Conservation (phyloP, 2,888 invertebrate genomes). For the Rugalucina vietnamica region DNA sequence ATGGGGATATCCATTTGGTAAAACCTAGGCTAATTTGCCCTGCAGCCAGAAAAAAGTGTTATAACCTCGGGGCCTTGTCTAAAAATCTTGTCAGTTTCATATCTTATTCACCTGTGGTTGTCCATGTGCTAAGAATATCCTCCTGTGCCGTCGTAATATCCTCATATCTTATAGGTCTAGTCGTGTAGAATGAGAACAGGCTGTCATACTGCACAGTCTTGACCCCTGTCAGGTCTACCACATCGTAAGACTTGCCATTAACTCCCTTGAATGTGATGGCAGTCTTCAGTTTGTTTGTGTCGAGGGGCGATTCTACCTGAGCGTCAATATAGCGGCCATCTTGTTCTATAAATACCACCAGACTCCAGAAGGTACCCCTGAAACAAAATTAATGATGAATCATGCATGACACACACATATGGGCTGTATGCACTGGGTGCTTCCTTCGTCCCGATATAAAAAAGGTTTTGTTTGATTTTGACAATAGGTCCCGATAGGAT, state of each 20-base stretch:
- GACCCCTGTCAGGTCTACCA: slow-evolving; percentile 17
- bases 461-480: too few species aligned
- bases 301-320: slow-evolving; percentile 38
- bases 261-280: slow-evolving; percentile 42
- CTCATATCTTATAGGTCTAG: slow-evolving; percentile 39
- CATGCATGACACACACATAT: too few species aligned
- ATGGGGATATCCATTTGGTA: too few species aligned
- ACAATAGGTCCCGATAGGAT: too few species aligned
- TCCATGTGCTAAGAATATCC: slow-evolving; percentile 41
- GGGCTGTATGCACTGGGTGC: too few species aligned
- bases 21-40: too few species aligned
- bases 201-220: slow-evolving; percentile 45
- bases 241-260: slow-evolving; percentile 38
- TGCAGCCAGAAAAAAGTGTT: too few species aligned
- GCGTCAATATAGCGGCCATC: slow-evolving; percentile 42
- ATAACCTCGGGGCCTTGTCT: too few species aligned
- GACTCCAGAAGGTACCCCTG: slow-evolving; percentile 58
- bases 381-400: too few species aligned
- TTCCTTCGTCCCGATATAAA: too few species aligned
- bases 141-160: slow-evolving; percentile 37
- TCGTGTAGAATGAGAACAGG: slow-evolving; percentile 55
- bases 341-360: slow-evolving; percentile 62
- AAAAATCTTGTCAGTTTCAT: too few species aligned
- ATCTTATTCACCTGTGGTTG: slow-evolving; percentile 27
- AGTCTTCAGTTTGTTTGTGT: slow-evolving; percentile 25